Base-by-base conservation (phyloP, 2,888 invertebrate genomes). In the Eucera pruinosa region DNA sequence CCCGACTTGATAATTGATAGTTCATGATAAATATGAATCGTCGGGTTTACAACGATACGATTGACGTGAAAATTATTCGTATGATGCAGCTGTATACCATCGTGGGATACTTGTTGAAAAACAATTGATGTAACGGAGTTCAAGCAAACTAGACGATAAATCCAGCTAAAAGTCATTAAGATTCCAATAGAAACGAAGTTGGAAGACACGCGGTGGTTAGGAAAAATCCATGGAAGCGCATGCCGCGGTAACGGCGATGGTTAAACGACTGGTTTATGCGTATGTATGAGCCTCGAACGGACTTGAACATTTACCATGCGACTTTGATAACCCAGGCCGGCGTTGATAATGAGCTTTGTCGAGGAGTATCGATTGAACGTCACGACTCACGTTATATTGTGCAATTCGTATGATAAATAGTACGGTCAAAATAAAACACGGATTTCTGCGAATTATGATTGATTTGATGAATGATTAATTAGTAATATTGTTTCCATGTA, bases 51-150 rank as follows among this genome's bases (percentile, higher is more conserved):
- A 52, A 62, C 33, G 33, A 3, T 4, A 20, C 36, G 25, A n/a
- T 47, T 43, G 54, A 20, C 39, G 54, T n/a, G 39, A n/a, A 20
- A 23, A 41, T 20, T 64, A 33, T 48, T n/a, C 65, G 15, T 18
- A 33, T 36, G 7, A 7, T 23, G 20, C 18, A 33, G 20, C 36
- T 50, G 15, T 7, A 48, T 9, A 15, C 39, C 43, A 36, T 43
- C 48, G 9, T 15, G 25, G 25, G n/a, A n/a, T 50, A 47, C 43
- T 36, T 9, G 69, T 62, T 62, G 50, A 71, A 47, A n/a, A 57
- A 81, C 78, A 81, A 81, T 81, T 64, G 58, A 71, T 13, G 61
- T 78, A 81, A 81, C 81, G 81, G 81, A 65, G 55, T 39, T 25
- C 55, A 36, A n/a, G 55, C 23, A 71, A 65, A 70, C 45, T 65